Evolutionary conservation across 2,113 vertebrate species (phyloP).

Genomic region (Hemiprocne comata): DNA sequence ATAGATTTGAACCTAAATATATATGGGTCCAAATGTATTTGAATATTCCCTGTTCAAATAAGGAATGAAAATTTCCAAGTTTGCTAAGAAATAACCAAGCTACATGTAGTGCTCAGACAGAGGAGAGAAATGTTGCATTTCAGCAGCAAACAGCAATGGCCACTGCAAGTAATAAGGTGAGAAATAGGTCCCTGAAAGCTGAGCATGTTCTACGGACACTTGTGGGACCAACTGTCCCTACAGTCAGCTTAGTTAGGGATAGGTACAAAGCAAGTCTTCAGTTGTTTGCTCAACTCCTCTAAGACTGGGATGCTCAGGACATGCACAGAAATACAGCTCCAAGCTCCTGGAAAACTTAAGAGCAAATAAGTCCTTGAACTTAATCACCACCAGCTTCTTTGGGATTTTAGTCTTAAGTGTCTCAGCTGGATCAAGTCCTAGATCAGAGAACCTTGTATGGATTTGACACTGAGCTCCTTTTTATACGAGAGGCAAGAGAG

Average conservation of each 20-base stretch:
- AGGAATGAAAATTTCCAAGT: not conserved
- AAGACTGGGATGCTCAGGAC: not conserved
- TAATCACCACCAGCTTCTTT: not conserved
- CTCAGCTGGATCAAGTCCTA: not conserved
- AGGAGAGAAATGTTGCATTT: not conserved
- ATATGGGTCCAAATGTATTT: not conserved
- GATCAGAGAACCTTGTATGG: not conserved
- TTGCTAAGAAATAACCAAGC: not conserved
- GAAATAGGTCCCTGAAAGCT: not conserved
- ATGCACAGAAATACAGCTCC: not conserved
- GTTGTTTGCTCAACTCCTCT: not conserved
- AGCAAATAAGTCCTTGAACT: not conserved
- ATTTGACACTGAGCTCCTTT: not conserved
- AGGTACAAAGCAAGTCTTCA: not conserved
- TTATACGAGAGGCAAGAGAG: not conserved
- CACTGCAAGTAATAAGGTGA: not conserved
- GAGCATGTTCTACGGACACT: not conserved
- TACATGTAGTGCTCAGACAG: fast-evolving
- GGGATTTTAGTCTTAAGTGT: not conserved
- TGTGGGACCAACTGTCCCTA: not conserved
- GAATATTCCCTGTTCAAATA: not conserved
- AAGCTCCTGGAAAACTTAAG: not conserved
- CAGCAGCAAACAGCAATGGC: not conserved
- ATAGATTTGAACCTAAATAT: not conserved
- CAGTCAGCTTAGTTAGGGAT: not conserved